A percentile compares a stretch with the other conserved stretches of the same genome.
phyloP scores from a whole-genome alignment of 2,113 vertebrate species.

The Balaeniceps rex region DNA sequence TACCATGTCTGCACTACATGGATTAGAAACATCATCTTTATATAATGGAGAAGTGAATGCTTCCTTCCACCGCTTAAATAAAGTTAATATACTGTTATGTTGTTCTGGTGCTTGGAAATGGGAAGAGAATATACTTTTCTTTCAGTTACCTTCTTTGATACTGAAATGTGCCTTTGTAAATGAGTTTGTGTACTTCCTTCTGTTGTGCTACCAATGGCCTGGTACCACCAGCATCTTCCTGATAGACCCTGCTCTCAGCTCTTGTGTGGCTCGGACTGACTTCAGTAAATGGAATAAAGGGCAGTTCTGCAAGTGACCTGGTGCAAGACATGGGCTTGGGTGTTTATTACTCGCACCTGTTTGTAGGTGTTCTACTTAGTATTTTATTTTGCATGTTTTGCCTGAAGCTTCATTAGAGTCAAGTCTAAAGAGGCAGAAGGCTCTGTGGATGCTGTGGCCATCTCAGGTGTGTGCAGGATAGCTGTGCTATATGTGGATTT shows the following conservation, averaged over 20 bases:
- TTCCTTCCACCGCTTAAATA: neutral
- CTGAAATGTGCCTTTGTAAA: neutral
- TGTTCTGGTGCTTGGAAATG: neutral
- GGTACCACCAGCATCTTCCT: neutral
- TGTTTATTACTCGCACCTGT: neutral
- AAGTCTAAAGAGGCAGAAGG: neutral
- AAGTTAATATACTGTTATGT: neutral
- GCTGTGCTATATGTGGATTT: neutral
- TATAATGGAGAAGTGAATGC: neutral
- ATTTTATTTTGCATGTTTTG: neutral
- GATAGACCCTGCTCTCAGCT: neutral
- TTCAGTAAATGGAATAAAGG: neutral
- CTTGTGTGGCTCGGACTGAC: neutral
- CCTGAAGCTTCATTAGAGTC: neutral
- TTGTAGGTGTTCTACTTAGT: neutral
- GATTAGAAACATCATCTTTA: neutral
- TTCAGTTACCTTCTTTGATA: neutral
- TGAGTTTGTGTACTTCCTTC: neutral
- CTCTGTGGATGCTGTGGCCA: neutral
- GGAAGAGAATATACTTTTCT: neutral
- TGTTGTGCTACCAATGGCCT: neutral
- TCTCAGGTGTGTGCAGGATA: neutral
- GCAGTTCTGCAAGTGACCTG: neutral
- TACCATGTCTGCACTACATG: neutral
- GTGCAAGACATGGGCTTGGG: neutral